Evolutionary conservation across 2,888 invertebrate species (phyloP).

Genomic region (Aleiodes leptofemur): DNA sequence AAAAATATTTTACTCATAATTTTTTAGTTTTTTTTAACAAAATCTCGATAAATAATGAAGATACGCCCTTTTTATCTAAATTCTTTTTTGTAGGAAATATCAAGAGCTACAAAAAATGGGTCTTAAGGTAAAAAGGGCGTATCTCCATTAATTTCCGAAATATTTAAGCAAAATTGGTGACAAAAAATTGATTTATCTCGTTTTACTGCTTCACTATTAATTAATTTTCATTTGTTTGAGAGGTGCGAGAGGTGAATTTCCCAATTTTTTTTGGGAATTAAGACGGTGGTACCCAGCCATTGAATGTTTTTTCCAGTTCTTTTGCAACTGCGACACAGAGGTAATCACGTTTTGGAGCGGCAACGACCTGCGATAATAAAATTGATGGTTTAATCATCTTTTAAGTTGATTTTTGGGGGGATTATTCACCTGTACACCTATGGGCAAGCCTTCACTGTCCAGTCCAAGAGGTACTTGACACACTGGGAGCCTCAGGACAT

Average conservation of each 20-base stretch:
- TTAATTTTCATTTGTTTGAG: not conserved
- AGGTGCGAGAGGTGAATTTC: not conserved
- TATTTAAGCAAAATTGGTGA: too few species aligned
- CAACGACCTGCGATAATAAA: slow-evolving; percentile 77
- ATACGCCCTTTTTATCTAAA: too few species aligned
- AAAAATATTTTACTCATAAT: too few species aligned
- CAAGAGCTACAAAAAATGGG: too few species aligned
- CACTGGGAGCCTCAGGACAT: slow-evolving; percentile 87
- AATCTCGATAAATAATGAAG: too few species aligned
- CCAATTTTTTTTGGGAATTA: slow-evolving; percentile 40
- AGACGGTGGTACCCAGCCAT: slow-evolving; percentile 83
- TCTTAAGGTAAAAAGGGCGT: too few species aligned
- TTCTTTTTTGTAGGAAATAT: too few species aligned
- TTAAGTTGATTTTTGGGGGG: slow-evolving; percentile 2
- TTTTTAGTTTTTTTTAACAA: too few species aligned
- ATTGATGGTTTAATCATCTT: slow-evolving; percentile 32
- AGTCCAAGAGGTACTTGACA: slow-evolving; percentile 91
- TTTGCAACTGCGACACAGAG: slow-evolving; percentile 85
- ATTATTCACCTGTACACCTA: slow-evolving; percentile 82
- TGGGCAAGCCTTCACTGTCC: slow-evolving; percentile 82
- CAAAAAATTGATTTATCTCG: too few species aligned
- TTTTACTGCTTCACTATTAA: too few species aligned
- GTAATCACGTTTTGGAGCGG: slow-evolving; percentile 83
- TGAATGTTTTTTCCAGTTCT: slow-evolving; percentile 82
- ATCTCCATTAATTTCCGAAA: too few species aligned